Conservation (phyloP, 64 coral and sea anemone species). For the Cladopsammia gracilis region DNA sequence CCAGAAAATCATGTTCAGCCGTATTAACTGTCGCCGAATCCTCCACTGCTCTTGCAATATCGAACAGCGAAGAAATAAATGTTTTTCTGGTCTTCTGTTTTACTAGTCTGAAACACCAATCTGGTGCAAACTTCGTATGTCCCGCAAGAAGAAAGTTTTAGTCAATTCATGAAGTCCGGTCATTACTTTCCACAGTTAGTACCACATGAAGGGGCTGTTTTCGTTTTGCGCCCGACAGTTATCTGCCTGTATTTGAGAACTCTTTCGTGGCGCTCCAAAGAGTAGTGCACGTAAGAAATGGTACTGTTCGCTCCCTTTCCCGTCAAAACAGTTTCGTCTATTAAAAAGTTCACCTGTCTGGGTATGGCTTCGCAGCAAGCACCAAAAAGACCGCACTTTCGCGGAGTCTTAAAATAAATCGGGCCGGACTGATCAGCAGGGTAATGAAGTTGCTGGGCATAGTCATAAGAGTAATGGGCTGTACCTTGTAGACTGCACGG, state of each 20-base stretch:
- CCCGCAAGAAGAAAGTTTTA: no score
- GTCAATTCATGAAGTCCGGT: neutral
- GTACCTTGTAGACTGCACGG: no score
- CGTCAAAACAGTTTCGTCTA: conserved; percentile 35
- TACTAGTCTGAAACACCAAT: conserved; percentile 3
- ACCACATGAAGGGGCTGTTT: conserved; percentile 1
- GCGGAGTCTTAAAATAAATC: no score
- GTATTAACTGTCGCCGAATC: no score
- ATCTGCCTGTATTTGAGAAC: conserved; percentile 6
- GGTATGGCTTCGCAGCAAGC: conserved; percentile 29
- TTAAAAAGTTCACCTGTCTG: conserved; percentile 29
- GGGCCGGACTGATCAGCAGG: neutral
- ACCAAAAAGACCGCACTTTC: neutral
- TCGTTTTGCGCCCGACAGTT: conserved; percentile 53
- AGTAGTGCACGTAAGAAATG: neutral
- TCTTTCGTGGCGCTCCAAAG: neutral
- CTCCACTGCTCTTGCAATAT: no score
- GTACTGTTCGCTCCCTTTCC: conserved; percentile 41
- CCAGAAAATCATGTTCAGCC: conserved; percentile 31
- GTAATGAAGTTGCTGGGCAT: neutral
- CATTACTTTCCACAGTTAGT: conserved; percentile 23
- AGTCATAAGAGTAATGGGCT: no score
- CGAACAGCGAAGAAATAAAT: conserved; percentile 54
- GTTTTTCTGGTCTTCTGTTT: neutral
- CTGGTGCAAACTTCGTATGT: no score